phyloP scores from a whole-genome alignment of 2,113 vertebrate genomes.

The Lynx canadensis region DNA sequence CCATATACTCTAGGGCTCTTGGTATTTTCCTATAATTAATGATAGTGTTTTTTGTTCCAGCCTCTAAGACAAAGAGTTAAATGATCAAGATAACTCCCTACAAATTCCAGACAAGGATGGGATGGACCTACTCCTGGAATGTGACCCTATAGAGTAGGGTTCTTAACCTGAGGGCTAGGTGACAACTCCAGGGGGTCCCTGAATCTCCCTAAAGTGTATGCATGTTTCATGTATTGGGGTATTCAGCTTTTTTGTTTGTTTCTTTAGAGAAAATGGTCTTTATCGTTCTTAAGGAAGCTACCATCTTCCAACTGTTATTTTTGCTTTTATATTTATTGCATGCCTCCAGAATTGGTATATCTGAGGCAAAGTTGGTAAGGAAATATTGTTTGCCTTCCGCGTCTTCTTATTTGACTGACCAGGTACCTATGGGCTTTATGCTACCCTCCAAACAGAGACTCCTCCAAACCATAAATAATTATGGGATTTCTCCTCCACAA shows the following conservation, averaged over 20 bases:
- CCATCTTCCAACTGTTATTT: not conserved
- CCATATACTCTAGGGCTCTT: not conserved
- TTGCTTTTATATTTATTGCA: not conserved
- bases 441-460: not conserved
- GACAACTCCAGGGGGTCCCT: not conserved
- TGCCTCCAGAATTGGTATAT: not conserved
- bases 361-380: not conserved
- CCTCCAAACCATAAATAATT: not conserved
- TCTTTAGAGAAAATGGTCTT: not conserved
- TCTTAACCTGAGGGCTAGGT: not conserved
- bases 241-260: not conserved
- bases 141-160: not conserved
- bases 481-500: not conserved
- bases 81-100: not conserved
- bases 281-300: not conserved
- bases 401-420: slow-evolving; percentile 32
- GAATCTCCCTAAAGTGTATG: not conserved
- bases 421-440: not conserved
- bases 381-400: not conserved
- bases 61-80: slow-evolving; percentile 23
- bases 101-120: not conserved
- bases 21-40: slow-evolving; percentile 4
- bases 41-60: not conserved
- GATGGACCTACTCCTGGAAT: not conserved
- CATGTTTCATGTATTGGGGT: not conserved